phyloP scores from a whole-genome alignment of 2,888 invertebrate genomes.

The Erpobdella octoculata region DNA sequence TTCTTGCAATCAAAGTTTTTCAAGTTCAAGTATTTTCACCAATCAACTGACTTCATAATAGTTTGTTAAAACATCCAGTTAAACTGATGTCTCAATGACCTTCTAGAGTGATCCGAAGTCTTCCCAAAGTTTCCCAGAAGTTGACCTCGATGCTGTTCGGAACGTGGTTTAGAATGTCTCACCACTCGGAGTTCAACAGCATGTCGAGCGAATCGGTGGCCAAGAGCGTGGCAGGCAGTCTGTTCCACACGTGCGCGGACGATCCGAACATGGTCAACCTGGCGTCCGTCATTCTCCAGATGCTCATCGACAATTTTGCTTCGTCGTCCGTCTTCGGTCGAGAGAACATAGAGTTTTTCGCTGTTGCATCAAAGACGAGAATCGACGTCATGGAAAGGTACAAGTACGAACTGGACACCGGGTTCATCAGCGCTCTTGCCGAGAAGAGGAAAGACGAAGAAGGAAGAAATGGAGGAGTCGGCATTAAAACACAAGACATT shows the following conservation, averaged over 20 bases:
- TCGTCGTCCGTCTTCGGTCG: slow-evolving; percentile 83
- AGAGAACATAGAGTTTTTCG: slow-evolving; percentile 50
- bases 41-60: no score
- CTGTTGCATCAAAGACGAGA: slow-evolving; percentile 47
- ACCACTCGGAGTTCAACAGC: slow-evolving; percentile 49
- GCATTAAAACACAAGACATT: not conserved
- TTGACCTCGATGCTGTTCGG: slow-evolving; percentile 88
- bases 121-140: slow-evolving; percentile 60
- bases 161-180: slow-evolving; percentile 61
- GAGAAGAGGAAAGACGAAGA: not conserved
- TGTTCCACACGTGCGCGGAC: slow-evolving; percentile 51
- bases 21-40: no score
- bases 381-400: slow-evolving; percentile 49
- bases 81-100: no score
- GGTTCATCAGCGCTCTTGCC: not conserved
- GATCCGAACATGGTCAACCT: slow-evolving; percentile 41
- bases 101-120: slow-evolving; percentile 36
- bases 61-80: no score
- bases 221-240: slow-evolving; percentile 49
- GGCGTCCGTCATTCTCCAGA: slow-evolving; percentile 69
- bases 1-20: no score
- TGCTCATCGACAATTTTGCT: slow-evolving; percentile 93
- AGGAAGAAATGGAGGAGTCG: slow-evolving; percentile 2
- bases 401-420: slow-evolving; percentile 46
- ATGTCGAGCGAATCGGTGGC: slow-evolving; percentile 52